Conservation (phyloP, 1,140 invertebrate species). For the Caenorhabditis elegans region WBcel235 BX284606.5:10066001-10066500, state of each 20-base stretch:
- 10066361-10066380: too few species aligned
- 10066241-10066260: conserved; percentile 24
- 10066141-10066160: neutral
- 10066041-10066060: neutral
- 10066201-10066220: conserved; percentile 41
- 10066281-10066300: conserved; percentile 42
- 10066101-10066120: conserved; percentile 50
- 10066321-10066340: neutral
- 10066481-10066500: neutral
- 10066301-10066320: conserved; percentile 35
- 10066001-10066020: too few species aligned
- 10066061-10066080: neutral
- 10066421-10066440: conserved; percentile 2
- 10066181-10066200: conserved; percentile 40
- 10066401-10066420: neutral
- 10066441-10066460: conserved; percentile 19
- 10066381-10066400: too few species aligned
- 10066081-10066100: neutral
- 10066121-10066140: neutral
- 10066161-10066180: neutral
- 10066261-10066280: conserved; percentile 37
- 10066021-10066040: too few species aligned
- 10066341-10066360: neutral
- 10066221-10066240: conserved; percentile 38
- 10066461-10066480: neutral